These are phyloP conservation scores for Pteropus alecto DNA, from an alignment of 2,113 vertebrate genomes.

Conservation along the genomic window DNA sequence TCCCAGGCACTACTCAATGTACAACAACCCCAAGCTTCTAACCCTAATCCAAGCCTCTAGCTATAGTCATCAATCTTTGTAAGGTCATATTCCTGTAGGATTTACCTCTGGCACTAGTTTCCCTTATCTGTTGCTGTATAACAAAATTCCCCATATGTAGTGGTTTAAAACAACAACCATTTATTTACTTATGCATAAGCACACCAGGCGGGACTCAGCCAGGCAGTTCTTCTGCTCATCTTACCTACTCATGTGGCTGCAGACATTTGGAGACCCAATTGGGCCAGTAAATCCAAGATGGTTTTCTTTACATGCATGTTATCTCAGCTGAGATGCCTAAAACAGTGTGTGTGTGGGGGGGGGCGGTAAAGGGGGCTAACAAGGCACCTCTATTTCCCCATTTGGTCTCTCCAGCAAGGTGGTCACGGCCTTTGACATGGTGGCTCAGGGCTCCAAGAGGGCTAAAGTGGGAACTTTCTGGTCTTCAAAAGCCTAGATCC, in stretches of 20 bases:
- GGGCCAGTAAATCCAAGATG: neutral
- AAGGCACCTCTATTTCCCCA: neutral
- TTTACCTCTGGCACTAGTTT: neutral
- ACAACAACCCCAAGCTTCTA: neutral
- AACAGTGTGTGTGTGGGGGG: neutral
- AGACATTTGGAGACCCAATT: neutral
- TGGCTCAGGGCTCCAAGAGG: neutral
- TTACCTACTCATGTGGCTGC: neutral
- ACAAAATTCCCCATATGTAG: neutral
- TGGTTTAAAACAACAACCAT: neutral
- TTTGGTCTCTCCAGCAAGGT: neutral
- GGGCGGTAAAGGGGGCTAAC: no score
- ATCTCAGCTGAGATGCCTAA: neutral
- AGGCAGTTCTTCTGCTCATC: neutral
- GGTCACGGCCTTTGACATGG: neutral
- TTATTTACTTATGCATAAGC: neutral
- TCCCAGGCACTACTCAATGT: neutral
- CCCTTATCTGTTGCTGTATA: neutral
- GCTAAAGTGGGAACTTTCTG: neutral
- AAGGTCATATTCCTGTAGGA: neutral
- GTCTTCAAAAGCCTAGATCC: neutral
- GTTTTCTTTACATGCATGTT: neutral
- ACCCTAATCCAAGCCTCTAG: neutral
- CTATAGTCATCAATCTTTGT: neutral
- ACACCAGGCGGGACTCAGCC: neutral